Evolutionary conservation across 2,797 vertebrate species (phyloP).

Genomic region (Limosa lapponica): DNA sequence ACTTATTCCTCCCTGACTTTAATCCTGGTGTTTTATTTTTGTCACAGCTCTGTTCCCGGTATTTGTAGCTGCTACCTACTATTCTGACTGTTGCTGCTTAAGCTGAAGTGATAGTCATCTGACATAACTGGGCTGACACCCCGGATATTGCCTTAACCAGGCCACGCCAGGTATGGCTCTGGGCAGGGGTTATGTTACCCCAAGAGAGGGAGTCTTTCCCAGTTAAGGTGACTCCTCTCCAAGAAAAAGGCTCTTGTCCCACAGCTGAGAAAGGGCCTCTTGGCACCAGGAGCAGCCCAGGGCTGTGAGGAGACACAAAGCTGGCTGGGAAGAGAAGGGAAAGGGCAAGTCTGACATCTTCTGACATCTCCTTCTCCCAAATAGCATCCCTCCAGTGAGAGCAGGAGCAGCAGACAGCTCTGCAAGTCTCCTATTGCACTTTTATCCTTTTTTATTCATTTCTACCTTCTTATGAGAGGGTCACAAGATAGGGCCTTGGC

Average conservation of each 20-base stretch:
- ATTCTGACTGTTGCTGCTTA: neutral
- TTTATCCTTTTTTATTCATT: neutral
- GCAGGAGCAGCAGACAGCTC: neutral
- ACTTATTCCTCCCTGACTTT: neutral
- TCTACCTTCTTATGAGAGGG: neutral
- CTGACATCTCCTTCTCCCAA: neutral
- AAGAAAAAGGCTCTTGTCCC: neutral
- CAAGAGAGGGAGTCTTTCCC: neutral
- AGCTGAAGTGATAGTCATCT: neutral
- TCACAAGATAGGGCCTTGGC: neutral
- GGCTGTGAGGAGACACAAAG: neutral
- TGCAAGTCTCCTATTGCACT: neutral
- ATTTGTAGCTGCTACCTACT: neutral
- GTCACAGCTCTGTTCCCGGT: neutral
- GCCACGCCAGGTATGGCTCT: neutral
- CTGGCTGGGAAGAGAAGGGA: neutral
- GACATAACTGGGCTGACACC: neutral
- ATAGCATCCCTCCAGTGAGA: neutral
- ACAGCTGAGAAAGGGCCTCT: neutral
- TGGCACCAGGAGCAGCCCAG: neutral
- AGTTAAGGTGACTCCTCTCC: neutral
- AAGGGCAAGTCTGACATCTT: neutral
- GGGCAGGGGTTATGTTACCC: neutral
- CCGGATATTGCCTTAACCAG: neutral
- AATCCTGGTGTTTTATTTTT: neutral